These are phyloP conservation scores for Danaus melanippus DNA, from an alignment of 1,140 invertebrate genomes.

Conservation along the genomic window DNA sequence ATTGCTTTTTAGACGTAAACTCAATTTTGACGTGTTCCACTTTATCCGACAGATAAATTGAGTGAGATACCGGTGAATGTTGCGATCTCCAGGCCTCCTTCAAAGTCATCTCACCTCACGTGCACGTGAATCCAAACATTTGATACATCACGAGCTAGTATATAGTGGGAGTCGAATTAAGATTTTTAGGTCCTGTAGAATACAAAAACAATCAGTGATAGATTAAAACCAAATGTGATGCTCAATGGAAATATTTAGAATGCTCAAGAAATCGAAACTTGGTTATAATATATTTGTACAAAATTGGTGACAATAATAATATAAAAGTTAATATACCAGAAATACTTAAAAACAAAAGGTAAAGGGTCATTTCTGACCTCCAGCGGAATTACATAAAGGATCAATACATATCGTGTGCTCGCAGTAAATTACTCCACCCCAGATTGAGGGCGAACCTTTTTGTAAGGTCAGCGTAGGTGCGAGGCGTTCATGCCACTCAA, in stretches of 20 bases:
- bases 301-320: too few relatives aligned
- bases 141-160: too few relatives aligned
- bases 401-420: slow-evolving; percentile 21
- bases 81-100: slow-evolving; percentile 12
- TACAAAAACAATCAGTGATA: too few relatives aligned
- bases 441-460: slow-evolving; percentile 34
- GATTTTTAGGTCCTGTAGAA: too few relatives aligned
- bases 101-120: slow-evolving; percentile 14
- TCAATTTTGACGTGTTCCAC: slow-evolving; percentile 64
- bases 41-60: slow-evolving; percentile 64
- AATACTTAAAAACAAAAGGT: too few relatives aligned
- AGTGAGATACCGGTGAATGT: slow-evolving; percentile 46
- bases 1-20: slow-evolving; percentile 67
- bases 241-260: too few relatives aligned
- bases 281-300: too few relatives aligned
- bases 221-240: too few relatives aligned
- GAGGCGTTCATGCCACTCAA: slow-evolving; percentile 30
- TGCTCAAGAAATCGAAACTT: too few relatives aligned
- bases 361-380: too few relatives aligned
- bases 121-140: slow-evolving; percentile 2
- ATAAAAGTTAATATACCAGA: too few relatives aligned
- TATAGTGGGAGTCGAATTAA: too few relatives aligned
- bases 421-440: slow-evolving; percentile 24
- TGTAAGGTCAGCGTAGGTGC: slow-evolving; percentile 44
- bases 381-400: slow-evolving; percentile 5